phyloP scores from a whole-genome alignment of 2,888 invertebrate genomes.

The Dryobota labecula region DNA sequence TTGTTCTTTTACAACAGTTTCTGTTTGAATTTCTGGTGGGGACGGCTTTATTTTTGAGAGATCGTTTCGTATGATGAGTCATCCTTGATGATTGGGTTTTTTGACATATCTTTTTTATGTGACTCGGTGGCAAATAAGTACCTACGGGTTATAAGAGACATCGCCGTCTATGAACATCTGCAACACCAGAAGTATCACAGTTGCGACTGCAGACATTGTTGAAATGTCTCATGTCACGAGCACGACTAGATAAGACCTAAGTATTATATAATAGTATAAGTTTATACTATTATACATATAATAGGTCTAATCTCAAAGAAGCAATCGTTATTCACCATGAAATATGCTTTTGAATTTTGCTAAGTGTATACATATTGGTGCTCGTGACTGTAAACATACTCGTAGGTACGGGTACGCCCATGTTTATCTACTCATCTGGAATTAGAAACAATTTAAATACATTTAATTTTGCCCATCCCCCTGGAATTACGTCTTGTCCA shows the following conservation, averaged over 20 bases:
- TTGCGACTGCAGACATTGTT: neutral
- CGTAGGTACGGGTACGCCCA: too few species aligned
- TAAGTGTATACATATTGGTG: too few species aligned
- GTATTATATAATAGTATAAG: too few species aligned
- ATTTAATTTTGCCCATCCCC: too few species aligned
- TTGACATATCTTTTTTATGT: constrained; percentile 10
- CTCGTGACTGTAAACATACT: too few species aligned
- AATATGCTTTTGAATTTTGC: too few species aligned
- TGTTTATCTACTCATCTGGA: neutral
- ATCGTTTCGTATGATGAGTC: constrained; percentile 38
- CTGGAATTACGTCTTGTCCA: neutral
- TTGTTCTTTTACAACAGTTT: constrained; percentile 69
- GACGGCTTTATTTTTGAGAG: constrained; percentile 50
- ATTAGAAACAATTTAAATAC: neutral
- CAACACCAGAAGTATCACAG: neutral
- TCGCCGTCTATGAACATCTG: neutral
- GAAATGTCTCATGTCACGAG: too few species aligned
- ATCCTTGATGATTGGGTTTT: constrained; percentile 36
- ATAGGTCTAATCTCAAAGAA: too few species aligned
- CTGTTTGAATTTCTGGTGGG: constrained; percentile 55
- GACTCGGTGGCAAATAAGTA: neutral
- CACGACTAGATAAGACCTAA: too few species aligned
- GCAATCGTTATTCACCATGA: too few species aligned
- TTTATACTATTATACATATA: too few species aligned
- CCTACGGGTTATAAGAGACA: too few species aligned